Percentiles rank a stretch among this genome's conserved stretches.
phyloP scores from a whole-genome alignment of 2,888 invertebrate genomes.

The Orchesella flavescens region DNA sequence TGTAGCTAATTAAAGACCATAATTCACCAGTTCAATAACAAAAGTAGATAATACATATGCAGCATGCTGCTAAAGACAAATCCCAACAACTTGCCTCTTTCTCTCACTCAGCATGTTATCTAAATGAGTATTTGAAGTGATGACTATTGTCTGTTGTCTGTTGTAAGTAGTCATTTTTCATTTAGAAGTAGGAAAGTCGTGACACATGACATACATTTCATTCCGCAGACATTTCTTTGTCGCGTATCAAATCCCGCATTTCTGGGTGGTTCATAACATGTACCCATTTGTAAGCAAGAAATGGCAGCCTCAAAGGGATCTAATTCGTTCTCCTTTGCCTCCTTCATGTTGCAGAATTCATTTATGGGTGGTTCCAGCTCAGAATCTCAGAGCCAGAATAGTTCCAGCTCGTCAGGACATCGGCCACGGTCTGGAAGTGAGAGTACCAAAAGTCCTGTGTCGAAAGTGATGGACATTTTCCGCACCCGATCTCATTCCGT shows the following conservation, averaged over 20 bases:
- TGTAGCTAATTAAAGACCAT: conserved; percentile 34
- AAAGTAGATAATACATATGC: too few species aligned
- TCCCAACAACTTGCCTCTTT: too few species aligned
- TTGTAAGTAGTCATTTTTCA: neutral
- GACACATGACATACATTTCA: neutral
- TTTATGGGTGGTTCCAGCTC: conserved; percentile 77
- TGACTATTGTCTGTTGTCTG: neutral
- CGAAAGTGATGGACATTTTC: conserved; percentile 94
- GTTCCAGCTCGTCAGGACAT: conserved; percentile 68
- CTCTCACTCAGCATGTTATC: neutral
- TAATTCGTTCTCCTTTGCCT: conserved; percentile 14
- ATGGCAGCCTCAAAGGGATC: conserved; percentile 30
- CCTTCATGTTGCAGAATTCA: conserved; percentile 77
- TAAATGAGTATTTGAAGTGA: neutral
- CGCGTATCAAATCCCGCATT: too few species aligned
- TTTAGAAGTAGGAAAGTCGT: neutral
- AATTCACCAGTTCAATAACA: neutral
- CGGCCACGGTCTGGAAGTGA: conserved; percentile 74
- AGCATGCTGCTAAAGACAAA: too few species aligned
- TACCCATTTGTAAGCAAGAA: neutral
- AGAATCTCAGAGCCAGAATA: conserved; percentile 69
- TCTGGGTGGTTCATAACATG: neutral
- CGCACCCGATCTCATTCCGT: conserved; percentile 84
- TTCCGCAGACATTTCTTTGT: too few species aligned
- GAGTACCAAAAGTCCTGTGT: conserved; percentile 82